Evolutionary conservation across 2,113 vertebrate species (phyloP).

Genomic region (Hydropotes inermis): DNA sequence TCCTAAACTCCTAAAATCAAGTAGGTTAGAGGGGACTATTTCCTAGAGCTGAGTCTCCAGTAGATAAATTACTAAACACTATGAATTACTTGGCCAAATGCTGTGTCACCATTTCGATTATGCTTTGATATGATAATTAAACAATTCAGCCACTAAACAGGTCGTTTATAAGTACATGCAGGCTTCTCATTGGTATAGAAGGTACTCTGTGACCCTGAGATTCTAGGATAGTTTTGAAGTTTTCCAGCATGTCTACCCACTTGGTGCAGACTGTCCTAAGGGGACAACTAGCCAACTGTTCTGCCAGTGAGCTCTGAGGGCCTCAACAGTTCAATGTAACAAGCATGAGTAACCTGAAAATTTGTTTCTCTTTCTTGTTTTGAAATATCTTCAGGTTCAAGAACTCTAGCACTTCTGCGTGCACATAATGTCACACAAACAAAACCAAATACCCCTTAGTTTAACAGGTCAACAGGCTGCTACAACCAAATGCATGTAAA

Average conservation of each 20-base stretch:
- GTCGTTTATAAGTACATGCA: not conserved
- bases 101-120: not conserved
- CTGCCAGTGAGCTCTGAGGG: too few species aligned
- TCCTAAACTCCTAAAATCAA: not conserved
- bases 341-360: not conserved
- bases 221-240: not conserved
- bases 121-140: not conserved
- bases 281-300: not conserved
- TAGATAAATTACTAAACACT: not conserved
- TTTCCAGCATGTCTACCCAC: not conserved
- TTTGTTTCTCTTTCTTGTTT: not conserved
- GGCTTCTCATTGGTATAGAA: not conserved
- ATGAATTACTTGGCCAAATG: not conserved
- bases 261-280: not conserved
- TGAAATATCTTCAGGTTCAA: conserved; percentile 1
- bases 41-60: not conserved
- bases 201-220: not conserved
- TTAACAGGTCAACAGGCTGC: not conserved
- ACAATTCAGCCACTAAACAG: not conserved
- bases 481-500: not conserved
- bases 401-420: not conserved
- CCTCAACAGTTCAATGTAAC: not conserved
- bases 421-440: not conserved
- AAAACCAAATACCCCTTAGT: not conserved
- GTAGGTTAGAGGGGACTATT: not conserved